Conservation (phyloP, 92 coral and sea anemone genomes). For the Parazoanthus darwini region DNA sequence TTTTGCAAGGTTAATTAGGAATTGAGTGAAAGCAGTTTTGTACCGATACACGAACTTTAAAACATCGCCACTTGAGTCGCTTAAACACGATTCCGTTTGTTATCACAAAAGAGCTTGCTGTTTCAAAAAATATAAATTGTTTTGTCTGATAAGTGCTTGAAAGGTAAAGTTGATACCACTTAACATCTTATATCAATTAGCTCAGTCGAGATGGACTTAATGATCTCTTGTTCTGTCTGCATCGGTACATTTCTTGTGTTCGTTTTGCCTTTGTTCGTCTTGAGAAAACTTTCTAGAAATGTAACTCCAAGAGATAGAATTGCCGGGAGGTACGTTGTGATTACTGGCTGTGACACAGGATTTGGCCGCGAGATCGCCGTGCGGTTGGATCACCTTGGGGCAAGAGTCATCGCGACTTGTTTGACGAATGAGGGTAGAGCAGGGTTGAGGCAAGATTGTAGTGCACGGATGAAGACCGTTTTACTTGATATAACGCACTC, state of each 20-base stretch:
- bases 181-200: not conserved
- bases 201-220: constrained; percentile 15
- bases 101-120: not conserved
- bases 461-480: constrained; percentile 35
- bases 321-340: constrained; percentile 30
- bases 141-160: not conserved
- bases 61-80: not conserved
- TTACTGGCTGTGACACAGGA: constrained; percentile 66
- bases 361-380: constrained; percentile 53
- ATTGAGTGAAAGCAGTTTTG: not conserved
- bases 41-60: not conserved
- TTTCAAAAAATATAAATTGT: too few relatives aligned
- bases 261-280: not conserved
- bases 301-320: not conserved
- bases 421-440: constrained; percentile 43
- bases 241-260: not conserved
- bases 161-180: too few relatives aligned
- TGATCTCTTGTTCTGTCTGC: not conserved
- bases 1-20: not conserved
- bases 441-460: constrained; percentile 40
- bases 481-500: constrained; percentile 50
- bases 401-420: constrained; percentile 57
- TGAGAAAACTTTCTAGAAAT: not conserved
- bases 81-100: not conserved
- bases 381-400: constrained; percentile 50